Conservation (phyloP, 2,888 invertebrate species). For the Falcaria lacertinaria region DNA sequence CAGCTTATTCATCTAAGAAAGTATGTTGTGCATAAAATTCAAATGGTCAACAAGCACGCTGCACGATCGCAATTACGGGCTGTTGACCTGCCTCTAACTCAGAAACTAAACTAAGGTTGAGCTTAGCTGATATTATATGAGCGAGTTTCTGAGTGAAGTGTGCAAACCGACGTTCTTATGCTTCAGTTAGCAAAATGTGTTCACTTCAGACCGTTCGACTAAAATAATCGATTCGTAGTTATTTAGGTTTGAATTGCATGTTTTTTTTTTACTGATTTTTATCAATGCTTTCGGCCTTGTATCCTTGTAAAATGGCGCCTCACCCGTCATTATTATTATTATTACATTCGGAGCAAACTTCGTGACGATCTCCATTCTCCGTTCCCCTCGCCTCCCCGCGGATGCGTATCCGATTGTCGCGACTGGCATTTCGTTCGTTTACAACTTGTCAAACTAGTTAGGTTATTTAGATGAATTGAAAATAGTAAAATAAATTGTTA, state of each 20-base stretch:
- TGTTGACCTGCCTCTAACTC: slow-evolving; percentile 67
- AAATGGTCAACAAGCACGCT: slow-evolving; percentile 51
- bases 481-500: slow-evolving; percentile 44
- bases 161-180: slow-evolving; percentile 42
- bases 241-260: slow-evolving; percentile 22
- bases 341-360: slow-evolving; percentile 70
- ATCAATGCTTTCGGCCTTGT: slow-evolving; percentile 71
- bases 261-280: slow-evolving; percentile 43
- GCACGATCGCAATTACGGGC: slow-evolving; percentile 63
- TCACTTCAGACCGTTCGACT: slow-evolving; percentile 4
- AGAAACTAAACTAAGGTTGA: too few relatives aligned
- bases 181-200: slow-evolving; percentile 31
- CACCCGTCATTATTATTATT: slow-evolving; percentile 74
- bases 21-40: slow-evolving; percentile 48
- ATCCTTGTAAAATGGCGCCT: slow-evolving; percentile 79
- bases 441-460: slow-evolving; percentile 78
- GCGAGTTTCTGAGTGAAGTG: slow-evolving; percentile 18
- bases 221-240: too few relatives aligned
- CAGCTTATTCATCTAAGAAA: too few relatives aligned
- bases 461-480: slow-evolving; percentile 64
- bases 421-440: slow-evolving; percentile 70
- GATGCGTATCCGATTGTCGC: slow-evolving; percentile 79
- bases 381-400: slow-evolving; percentile 60
- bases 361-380: slow-evolving; percentile 75
- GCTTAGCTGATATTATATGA: too few relatives aligned